Evolutionary conservation across 2,888 invertebrate species (phyloP), one percentile per base, ranked within the genome.

Genomic region (Nebria salina): DNA sequence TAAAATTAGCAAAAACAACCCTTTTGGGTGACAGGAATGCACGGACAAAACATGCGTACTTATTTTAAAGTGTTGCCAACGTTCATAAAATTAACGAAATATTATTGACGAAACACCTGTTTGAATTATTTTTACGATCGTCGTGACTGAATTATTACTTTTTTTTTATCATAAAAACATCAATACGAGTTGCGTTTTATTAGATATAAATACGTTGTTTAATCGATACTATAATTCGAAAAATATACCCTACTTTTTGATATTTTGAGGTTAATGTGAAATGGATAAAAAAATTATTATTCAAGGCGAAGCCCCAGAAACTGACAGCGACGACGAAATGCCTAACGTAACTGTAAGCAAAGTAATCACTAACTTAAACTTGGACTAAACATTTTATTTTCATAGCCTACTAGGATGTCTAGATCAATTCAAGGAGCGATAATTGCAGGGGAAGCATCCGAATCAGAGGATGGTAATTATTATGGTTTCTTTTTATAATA

Each of bases 261-360:
- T 15, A 68, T 68, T 7, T 68, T 68, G 9, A 25, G 20, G 68
- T 68, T 20, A 77, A 78, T 76, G 76, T 72, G 79, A 73, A 68
- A 86, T 86, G 86, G 85, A 83, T 78, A 86, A 85, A 83, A 84
- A 87, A 20, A 82, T 86, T 41, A 84, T 88, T 77, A 86, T 88
- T 25, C 85, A 84, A 81, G 89, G 89, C 66, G 89, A 89, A 85
- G 89, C 89, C 43, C 87, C 89, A 1, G 89, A 89, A 86, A 88
- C 89, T 20, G 89, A 89, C 82, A 88, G 88, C 82, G 89, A 89
- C 13, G 75, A 83, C 72, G 82, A 82, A 64, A 77, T 43, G n/a
- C 81, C 74, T 34, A 82, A 82, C 82, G 41, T 64, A n/a, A 75
- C 75, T 25, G 80, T 80, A 75, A 80, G 80, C 65, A 34, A 41